Percentiles rank a stretch among this genome's conserved stretches.
phyloP scores from a whole-genome alignment of 2,113 vertebrate species.

The Hucho hucho region DNA sequence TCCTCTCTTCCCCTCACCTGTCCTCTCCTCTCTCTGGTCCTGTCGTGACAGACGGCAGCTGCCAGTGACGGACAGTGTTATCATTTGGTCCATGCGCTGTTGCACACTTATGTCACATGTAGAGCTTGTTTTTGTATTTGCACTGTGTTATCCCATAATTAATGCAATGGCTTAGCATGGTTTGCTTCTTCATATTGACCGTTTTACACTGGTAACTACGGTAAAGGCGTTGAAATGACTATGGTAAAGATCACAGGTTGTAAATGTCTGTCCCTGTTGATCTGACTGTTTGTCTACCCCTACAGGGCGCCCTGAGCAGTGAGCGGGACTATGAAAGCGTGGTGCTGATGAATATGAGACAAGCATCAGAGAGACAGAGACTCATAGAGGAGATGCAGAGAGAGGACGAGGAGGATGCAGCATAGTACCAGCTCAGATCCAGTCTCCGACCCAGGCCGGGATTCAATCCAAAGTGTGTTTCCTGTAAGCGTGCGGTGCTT shows the following conservation, averaged over 20 bases:
- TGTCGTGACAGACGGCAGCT: too few species aligned
- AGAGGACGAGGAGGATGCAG: slow-evolving; percentile 79
- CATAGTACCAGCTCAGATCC: slow-evolving; percentile 53
- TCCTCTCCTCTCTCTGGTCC: too few species aligned
- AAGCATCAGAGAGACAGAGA: slow-evolving; percentile 89
- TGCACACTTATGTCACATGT: too few species aligned
- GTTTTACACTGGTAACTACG: background rate
- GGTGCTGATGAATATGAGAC: slow-evolving; percentile 96
- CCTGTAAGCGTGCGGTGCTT: too few species aligned
- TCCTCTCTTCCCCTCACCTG: background rate
- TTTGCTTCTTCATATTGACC: too few species aligned
- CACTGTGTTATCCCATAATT: background rate
- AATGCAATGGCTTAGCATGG: too few species aligned
- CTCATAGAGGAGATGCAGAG: slow-evolving; percentile 86
- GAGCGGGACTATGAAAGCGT: slow-evolving; percentile 94
- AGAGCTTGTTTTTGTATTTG: background rate
- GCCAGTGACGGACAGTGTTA: too few species aligned
- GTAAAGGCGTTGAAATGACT: background rate
- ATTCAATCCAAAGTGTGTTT: too few species aligned
- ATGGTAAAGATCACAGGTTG: background rate
- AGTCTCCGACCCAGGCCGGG: slow-evolving; percentile 36
- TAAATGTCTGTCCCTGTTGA: background rate
- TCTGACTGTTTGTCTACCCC: background rate
- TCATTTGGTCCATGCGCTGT: too few species aligned
- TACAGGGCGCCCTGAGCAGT: slow-evolving; percentile 76